Percentiles rank a stretch among this genome's conserved stretches.
phyloP scores from a whole-genome alignment of 2,113 vertebrate genomes.

The Psettodes erumei region DNA sequence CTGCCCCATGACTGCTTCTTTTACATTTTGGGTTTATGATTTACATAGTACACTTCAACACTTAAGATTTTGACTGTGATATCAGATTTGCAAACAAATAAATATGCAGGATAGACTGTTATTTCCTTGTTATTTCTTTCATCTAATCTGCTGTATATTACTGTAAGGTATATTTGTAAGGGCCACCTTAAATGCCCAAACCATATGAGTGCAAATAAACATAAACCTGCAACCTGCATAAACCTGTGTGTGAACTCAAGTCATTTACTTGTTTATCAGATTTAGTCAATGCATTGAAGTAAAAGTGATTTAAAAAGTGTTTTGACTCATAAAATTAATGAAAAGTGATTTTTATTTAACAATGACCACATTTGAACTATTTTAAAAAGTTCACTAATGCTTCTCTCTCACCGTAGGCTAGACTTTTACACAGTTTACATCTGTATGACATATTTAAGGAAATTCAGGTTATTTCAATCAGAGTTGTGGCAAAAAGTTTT shows the following conservation, averaged over 20 bases:
- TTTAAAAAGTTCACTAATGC: background rate
- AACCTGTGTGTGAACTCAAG: background rate
- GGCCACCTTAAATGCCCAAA: background rate
- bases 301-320: background rate
- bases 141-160: background rate
- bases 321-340: background rate
- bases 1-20: background rate
- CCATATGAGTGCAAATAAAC: background rate
- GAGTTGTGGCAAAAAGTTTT: background rate
- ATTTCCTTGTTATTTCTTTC: background rate
- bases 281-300: background rate
- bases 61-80: conserved; percentile 8
- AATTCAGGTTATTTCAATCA: conserved; percentile 11
- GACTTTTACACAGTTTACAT: conserved; percentile 3
- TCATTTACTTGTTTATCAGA: background rate
- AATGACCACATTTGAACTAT: too few species aligned
- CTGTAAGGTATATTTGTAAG: background rate
- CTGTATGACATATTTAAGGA: background rate
- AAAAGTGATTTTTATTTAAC: background rate
- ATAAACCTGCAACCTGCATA: background rate
- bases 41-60: conserved; percentile 11
- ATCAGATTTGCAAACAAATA: conserved; percentile 16
- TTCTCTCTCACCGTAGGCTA: background rate
- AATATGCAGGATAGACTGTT: background rate
- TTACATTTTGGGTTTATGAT: conserved; percentile 29